Base-by-base conservation (phyloP, 2,113 vertebrate species). In the Oncorhynchus gorbuscha region DNA sequence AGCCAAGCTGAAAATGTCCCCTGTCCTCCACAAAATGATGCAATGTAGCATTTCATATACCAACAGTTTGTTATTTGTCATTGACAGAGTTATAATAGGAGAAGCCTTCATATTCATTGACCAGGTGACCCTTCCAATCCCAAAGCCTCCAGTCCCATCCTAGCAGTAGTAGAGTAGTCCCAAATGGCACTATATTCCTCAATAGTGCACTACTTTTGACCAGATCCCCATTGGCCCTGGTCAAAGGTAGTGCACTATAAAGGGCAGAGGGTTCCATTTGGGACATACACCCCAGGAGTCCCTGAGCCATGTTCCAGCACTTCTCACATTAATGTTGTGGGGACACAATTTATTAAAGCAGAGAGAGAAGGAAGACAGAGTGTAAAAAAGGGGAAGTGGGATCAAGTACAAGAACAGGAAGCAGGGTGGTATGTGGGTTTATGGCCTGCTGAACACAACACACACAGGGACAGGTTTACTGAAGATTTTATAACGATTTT, bases 1-100 rank as follows among this genome's bases (percentile, higher is more conserved):
- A 94, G 89, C 89, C 91, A 92, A 92, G 92, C 92, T 92, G 93
- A 94, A 94, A 94, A 93, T 94, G 90, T 91, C 90, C 88, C 91
- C 86, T 93, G 92, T 94, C 93, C 91, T 92, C 91, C 86, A 91
- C 90, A 91, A 92, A 93, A 93, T 92, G 92, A 93, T 92, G 92
- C 91, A 93, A 92, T 85, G 78, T 85, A 93, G 90, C 92, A 89
- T 92, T 94, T 93, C 90, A 91, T 93, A 93, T 87, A 92, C 89
- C 91, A 90, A 90, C 88, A 89, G 76, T 93, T 92, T 92, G 91
- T 90, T 93, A 93, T 93, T 93, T 94, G 93, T 93, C 93, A 93
- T 89, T 90, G 92, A 92, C 92, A 92, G 90, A 94, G 91, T 93
- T 93, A 85, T 93, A 92, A 93, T 92, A 90, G 89, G 89, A 88